Conservation (phyloP, 2,888 invertebrate species). For the Mimachlamys varia region DNA sequence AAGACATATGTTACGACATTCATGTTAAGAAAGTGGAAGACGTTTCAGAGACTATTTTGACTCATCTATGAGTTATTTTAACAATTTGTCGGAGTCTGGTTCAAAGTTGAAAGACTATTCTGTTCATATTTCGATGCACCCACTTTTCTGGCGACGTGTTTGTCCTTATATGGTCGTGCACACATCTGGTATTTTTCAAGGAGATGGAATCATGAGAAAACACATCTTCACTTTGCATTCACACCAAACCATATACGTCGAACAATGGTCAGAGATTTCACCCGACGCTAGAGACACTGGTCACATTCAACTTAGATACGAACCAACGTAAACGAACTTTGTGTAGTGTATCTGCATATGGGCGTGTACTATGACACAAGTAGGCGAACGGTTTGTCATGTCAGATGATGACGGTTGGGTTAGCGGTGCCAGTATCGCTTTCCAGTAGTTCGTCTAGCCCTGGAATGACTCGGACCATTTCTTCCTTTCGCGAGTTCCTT, state of each 20-base stretch:
- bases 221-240: background rate
- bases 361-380: background rate
- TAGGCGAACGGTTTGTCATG: background rate
- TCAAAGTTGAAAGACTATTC: background rate
- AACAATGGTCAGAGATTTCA: too few relatives aligned
- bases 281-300: background rate
- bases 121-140: background rate
- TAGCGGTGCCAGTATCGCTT: slow-evolving; percentile 55
- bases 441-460: slow-evolving; percentile 71
- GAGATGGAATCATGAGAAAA: background rate
- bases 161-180: background rate
- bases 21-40: background rate
- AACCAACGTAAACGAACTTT: background rate
- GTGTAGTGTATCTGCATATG: background rate
- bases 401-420: slow-evolving; percentile 63
- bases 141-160: background rate
- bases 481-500: slow-evolving; percentile 69
- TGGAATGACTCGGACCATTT: slow-evolving; percentile 73
- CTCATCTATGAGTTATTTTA: background rate
- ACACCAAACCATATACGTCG: background rate
- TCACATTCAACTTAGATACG: background rate
- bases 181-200: background rate
- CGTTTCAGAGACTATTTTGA: background rate
- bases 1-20: background rate
- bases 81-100: background rate